Conservation (phyloP, 2,797 vertebrate genomes). For the Delichon dasypus region DNA sequence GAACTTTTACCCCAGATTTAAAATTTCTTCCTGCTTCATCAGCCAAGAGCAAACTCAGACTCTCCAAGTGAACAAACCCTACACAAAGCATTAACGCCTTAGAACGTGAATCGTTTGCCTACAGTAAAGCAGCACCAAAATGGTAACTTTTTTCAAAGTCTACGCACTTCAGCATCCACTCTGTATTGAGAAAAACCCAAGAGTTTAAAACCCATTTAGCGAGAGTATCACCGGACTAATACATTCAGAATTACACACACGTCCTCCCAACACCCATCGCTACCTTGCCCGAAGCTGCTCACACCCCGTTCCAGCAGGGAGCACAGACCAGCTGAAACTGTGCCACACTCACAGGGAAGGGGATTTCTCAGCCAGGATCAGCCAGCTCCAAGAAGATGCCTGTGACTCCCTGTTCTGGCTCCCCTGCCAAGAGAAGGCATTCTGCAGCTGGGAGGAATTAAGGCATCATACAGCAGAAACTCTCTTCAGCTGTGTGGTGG, state of each 20-base stretch:
- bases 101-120: fast-evolving
- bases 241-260: neutral
- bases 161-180: neutral
- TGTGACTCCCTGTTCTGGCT: neutral
- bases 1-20: neutral
- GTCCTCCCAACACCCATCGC: neutral
- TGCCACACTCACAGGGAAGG: fast-evolving
- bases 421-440: slow-evolving; percentile 26
- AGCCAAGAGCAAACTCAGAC: neutral
- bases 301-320: neutral
- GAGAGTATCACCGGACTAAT: neutral
- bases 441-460: slow-evolving; percentile 19
- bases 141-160: neutral
- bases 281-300: neutral
- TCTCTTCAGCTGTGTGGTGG: slow-evolving; percentile 1
- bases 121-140: neutral
- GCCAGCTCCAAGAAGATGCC: neutral
- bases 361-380: neutral
- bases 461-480: neutral
- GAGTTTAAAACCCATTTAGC: neutral
- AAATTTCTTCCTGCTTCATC: neutral
- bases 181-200: neutral
- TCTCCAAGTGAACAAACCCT: neutral
- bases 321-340: neutral
- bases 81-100: neutral